These are phyloP conservation scores for Odontamblyopus lacepedii DNA, from an alignment of 2,797 vertebrate genomes.

Conservation along the genomic window DNA sequence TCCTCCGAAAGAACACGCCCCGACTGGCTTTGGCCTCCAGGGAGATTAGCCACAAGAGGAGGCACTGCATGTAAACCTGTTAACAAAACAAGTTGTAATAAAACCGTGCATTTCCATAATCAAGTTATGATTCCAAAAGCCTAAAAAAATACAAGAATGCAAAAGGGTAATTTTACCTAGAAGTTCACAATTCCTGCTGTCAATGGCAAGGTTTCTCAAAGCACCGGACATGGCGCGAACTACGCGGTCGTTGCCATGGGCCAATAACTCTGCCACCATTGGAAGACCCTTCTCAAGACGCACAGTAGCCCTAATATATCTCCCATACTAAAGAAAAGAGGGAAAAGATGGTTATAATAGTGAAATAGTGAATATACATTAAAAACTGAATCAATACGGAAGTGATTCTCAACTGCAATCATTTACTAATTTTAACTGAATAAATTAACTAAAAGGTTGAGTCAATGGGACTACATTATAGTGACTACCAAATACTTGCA, in stretches of 20 bases:
- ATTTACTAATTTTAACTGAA: no score
- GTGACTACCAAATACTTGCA: no score
- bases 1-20: conserved; percentile 88
- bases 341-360: not conserved
- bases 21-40: conserved; percentile 86
- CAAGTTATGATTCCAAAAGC: not conserved
- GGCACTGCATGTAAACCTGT: conserved; percentile 92
- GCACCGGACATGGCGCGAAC: conserved; percentile 93
- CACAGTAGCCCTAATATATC: conserved; percentile 88
- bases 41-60: conserved; percentile 88
- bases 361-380: no score
- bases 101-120: not conserved
- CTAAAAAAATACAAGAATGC: not conserved
- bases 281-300: conserved; percentile 96
- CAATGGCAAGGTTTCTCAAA: conserved; percentile 93
- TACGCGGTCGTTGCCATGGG: conserved; percentile 88
- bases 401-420: no score
- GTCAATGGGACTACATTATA: no score
- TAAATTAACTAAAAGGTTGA: no score
- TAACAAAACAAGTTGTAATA: conserved; percentile 1
- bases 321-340: conserved; percentile 82
- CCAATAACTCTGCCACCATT: conserved; percentile 90
- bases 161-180: conserved; percentile 79
- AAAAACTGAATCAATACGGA: no score
- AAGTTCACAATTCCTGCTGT: conserved; percentile 90